phyloP scores from a whole-genome alignment of 2,113 vertebrate genomes.

The Eidolon helvum region DNA sequence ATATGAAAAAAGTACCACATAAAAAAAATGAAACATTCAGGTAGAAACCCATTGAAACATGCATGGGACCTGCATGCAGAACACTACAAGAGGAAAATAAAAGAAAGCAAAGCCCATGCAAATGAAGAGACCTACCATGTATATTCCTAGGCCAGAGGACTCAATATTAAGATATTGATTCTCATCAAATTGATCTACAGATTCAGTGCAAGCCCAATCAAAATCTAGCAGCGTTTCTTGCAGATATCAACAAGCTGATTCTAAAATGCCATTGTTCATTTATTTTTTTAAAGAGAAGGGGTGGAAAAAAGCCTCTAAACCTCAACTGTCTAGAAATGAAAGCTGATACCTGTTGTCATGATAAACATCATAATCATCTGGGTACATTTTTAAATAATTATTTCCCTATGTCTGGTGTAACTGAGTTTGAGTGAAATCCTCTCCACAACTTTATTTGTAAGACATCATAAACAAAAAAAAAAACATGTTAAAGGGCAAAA shows the following conservation, averaged over 20 bases:
- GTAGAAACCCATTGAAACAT: background rate
- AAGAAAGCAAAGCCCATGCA: background rate
- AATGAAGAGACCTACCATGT: background rate
- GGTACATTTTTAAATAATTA: background rate
- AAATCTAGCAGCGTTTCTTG: background rate
- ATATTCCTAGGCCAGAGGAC: background rate
- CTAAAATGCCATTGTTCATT: background rate
- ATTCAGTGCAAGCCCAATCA: background rate
- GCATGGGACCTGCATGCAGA: background rate
- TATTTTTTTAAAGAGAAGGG: constrained; percentile 12
- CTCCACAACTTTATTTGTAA: background rate
- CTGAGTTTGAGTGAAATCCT: constrained; percentile 21
- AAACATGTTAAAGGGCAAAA: background rate
- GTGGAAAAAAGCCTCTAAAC: background rate
- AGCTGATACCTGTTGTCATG: background rate
- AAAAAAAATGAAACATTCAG: background rate
- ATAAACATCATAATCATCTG: background rate
- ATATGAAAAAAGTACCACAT: background rate
- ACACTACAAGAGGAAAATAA: background rate
- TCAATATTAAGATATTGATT: background rate
- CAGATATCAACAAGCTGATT: background rate
- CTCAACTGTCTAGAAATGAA: background rate
- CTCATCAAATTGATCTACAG: background rate
- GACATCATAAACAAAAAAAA: background rate
- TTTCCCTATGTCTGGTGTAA: background rate